phyloP scores from a whole-genome alignment of 1,140 invertebrate species.

The Trichonephila clavipes region DNA sequence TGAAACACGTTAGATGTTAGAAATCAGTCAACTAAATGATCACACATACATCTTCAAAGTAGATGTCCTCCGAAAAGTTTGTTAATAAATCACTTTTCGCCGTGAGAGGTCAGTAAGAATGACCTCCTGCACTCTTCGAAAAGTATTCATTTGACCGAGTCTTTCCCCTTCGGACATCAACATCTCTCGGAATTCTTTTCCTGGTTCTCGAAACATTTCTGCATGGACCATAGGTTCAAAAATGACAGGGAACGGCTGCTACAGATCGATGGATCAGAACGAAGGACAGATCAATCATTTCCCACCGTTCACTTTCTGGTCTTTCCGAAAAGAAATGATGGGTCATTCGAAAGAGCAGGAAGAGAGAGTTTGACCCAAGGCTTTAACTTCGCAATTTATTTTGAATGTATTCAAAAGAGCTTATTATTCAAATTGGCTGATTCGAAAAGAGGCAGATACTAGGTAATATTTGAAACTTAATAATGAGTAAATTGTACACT shows the following conservation, averaged over 20 bases:
- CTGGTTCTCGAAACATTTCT: not conserved
- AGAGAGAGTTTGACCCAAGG: not conserved
- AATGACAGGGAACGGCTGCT: conserved; percentile 53
- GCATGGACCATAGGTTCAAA: conserved; percentile 38
- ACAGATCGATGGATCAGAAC: conserved; percentile 46
- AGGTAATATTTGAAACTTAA: not conserved
- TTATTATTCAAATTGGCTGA: not conserved
- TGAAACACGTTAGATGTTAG: too few species aligned
- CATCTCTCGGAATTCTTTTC: not conserved
- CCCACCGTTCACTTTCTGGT: conserved; percentile 15
- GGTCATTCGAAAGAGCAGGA: not conserved
- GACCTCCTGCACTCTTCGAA: too few species aligned
- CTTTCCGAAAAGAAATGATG: conserved; percentile 43
- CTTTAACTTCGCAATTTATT: conserved; percentile 34
- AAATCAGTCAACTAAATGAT: too few species aligned
- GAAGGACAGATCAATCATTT: conserved; percentile 57
- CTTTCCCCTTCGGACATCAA: not conserved
- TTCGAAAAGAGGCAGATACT: not conserved
- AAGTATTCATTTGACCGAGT: too few species aligned
- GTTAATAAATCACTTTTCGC: too few species aligned
- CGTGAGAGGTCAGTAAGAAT: too few species aligned
- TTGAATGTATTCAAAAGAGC: not conserved
- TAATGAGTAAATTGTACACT: too few species aligned
- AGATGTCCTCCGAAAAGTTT: too few species aligned
- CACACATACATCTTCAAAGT: too few species aligned